phyloP scores from a whole-genome alignment of 2,888 invertebrate species.

The Agriopis leucophaearia region DNA sequence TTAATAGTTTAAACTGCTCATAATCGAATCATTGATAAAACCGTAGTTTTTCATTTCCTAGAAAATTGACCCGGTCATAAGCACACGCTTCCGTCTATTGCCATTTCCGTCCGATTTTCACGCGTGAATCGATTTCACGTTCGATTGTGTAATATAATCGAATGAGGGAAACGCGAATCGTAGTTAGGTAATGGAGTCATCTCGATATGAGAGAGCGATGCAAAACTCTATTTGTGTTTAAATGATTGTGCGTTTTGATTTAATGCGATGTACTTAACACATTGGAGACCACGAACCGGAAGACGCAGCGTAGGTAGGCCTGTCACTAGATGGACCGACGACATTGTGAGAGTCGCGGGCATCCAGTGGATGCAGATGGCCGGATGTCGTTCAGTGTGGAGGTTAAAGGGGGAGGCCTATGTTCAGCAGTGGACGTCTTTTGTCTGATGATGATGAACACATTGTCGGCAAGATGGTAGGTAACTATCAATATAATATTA shows the following conservation, averaged over 20 bases:
- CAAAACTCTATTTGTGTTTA: constrained; percentile 10
- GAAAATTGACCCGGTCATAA: constrained; percentile 32
- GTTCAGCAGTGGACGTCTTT: no score
- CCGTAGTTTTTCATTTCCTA: constrained; percentile 22
- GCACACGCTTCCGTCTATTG: constrained; percentile 25
- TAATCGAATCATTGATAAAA: background rate
- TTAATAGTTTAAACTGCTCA: background rate
- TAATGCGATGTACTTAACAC: background rate
- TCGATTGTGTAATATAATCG: constrained; percentile 51
- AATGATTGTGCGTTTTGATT: constrained; percentile 18
- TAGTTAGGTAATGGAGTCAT: constrained; percentile 44
- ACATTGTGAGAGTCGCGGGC: no score
- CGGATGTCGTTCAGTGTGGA: no score
- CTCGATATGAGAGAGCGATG: constrained; percentile 25
- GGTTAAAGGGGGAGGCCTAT: no score
- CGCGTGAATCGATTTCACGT: constrained; percentile 50
- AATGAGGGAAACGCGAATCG: constrained; percentile 41
- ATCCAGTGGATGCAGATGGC: no score
- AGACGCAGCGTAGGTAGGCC: no score
- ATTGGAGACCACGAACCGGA: no score
- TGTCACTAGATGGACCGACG: no score
- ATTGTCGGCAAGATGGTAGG: background rate
- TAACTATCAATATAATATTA: no score
- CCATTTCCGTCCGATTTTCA: constrained; percentile 35
- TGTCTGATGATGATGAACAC: no score